Evolutionary conservation across 1,140 invertebrate species (phyloP).

Genomic region (Diorhabda carinulata): DNA sequence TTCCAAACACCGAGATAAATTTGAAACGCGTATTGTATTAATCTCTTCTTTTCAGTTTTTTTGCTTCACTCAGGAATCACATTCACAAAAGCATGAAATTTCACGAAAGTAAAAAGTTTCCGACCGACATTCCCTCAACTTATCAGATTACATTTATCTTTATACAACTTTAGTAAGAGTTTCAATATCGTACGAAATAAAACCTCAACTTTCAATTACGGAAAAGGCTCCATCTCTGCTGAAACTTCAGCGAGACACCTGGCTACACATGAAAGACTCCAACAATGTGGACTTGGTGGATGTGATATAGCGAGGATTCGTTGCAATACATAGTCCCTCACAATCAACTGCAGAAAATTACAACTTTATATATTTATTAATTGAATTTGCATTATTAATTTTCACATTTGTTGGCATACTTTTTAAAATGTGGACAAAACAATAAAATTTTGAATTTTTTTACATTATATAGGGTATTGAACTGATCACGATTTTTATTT

Average conservation of each 20-base stretch:
- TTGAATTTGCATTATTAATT: too few relatives aligned
- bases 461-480: too few relatives aligned
- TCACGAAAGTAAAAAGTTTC: neutral
- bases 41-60: too few relatives aligned
- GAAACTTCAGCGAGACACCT: conserved; percentile 1
- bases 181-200: conserved; percentile 1
- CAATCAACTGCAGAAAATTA: conserved; percentile 5
- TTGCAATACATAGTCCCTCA: neutral
- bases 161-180: neutral
- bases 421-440: too few relatives aligned
- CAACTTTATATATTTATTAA: neutral
- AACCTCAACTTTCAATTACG: neutral
- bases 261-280: neutral
- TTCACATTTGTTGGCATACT: too few relatives aligned
- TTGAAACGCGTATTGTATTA: too few relatives aligned
- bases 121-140: neutral
- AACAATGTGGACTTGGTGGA: neutral
- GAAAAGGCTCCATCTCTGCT: neutral
- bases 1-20: too few relatives aligned
- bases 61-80: neutral
- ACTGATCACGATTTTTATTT: too few relatives aligned
- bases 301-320: too few relatives aligned
- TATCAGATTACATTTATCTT: conserved; percentile 3
- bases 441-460: too few relatives aligned
- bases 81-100: neutral